These are phyloP conservation scores for Sphenopsis melanotis DNA, from an alignment of 2,797 vertebrate genomes.

Conservation along the genomic window DNA sequence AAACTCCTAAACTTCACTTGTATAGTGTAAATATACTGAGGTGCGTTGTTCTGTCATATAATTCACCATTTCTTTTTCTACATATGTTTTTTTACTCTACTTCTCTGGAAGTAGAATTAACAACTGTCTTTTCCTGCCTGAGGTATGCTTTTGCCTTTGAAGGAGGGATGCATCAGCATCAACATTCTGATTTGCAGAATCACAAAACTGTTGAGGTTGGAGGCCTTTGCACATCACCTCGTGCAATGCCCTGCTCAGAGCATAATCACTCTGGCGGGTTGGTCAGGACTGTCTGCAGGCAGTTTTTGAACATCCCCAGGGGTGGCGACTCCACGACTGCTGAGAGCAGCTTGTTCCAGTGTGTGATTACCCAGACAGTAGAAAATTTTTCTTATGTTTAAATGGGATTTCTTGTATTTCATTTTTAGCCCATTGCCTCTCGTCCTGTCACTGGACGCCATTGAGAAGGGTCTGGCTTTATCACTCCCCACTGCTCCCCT, in stretches of 20 bases:
- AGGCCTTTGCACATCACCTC: background rate
- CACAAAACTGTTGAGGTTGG: background rate
- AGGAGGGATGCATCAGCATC: background rate
- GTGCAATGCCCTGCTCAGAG: background rate
- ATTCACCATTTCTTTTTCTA: background rate
- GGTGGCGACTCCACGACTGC: fast-evolving
- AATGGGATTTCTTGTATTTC: background rate
- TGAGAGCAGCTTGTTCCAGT: background rate
- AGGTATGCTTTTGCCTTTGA: background rate
- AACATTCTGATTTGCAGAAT: background rate
- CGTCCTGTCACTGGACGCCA: background rate
- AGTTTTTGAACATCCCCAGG: background rate
- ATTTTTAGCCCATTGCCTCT: background rate
- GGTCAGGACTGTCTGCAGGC: background rate
- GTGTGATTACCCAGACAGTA: background rate
- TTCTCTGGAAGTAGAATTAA: background rate
- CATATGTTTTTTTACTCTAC: background rate
- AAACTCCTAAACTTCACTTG: background rate
- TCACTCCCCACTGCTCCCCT: background rate
- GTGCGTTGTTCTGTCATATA: background rate
- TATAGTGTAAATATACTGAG: background rate
- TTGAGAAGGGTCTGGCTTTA: background rate
- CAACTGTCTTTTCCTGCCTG: background rate
- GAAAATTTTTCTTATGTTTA: background rate
- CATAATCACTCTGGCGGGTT: background rate